phyloP scores from a whole-genome alignment of 2,888 invertebrate genomes.

The Timema podura region DNA sequence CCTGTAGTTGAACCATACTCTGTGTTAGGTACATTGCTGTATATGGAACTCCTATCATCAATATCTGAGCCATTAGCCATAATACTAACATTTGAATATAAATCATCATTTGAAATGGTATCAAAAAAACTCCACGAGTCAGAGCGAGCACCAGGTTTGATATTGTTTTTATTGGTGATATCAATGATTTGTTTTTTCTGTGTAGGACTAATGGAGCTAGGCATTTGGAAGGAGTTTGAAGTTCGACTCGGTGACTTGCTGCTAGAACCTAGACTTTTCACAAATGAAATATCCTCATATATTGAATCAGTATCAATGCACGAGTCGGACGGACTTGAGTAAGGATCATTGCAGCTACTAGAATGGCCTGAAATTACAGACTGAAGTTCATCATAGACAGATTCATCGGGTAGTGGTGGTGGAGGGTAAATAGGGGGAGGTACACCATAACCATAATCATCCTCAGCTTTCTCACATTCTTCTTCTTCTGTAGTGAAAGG shows the following conservation, averaged over 20 bases:
- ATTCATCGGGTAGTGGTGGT: slow-evolving; percentile 55
- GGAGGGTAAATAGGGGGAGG: slow-evolving; percentile 58
- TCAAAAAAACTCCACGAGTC: slow-evolving; percentile 55
- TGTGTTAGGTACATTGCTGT: background rate
- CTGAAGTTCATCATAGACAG: slow-evolving; percentile 53
- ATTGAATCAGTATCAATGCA: slow-evolving; percentile 3
- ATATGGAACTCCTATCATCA: background rate
- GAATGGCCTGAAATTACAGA: slow-evolving; percentile 39
- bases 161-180: background rate
- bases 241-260: no score
- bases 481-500: slow-evolving; percentile 45
- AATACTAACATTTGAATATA: slow-evolving; percentile 19
- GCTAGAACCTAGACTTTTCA: slow-evolving; percentile 1
- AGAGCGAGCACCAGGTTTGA: slow-evolving; percentile 39
- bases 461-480: slow-evolving; percentile 36
- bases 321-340: background rate
- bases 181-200: background rate
- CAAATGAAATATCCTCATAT: slow-evolving; percentile 12
- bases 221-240: no score
- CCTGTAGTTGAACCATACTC: background rate
- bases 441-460: slow-evolving; percentile 43
- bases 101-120: slow-evolving; percentile 32
- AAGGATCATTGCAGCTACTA: slow-evolving; percentile 27
- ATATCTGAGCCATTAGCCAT: background rate
- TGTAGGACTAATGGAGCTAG: no score